Base-by-base conservation (phyloP, 2,113 vertebrate genomes). In the Sebastes fasciatus region DNA sequence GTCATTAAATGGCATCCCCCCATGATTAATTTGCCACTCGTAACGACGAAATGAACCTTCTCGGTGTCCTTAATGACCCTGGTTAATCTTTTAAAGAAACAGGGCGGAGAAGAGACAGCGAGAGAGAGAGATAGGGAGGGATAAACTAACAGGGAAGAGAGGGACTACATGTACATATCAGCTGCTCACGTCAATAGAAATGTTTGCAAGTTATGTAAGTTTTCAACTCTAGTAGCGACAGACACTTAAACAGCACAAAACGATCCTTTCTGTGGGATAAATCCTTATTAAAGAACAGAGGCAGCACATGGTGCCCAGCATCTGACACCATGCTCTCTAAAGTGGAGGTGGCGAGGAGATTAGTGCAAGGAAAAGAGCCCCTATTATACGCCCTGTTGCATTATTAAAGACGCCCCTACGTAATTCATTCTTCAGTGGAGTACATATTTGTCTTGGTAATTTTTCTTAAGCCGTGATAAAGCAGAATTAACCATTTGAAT, bases 1-100 rank as follows among this genome's bases (percentile, higher is more conserved):
- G 96, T 96, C 96, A 96, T 95, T 95, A 95, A 96, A 97, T 96
- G 94, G 95, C 96, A 95, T 94, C 94, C 96, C 95, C 82, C 91
- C 86, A 95, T 95, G 96, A 98, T 97, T 96, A 96, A 94, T 97
- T 98, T 96, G 95, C 95, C 89, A 94, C 95, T 96, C 92, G 77
- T 92, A 85, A 97, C 94, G 94, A 93, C 94, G 90, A 95, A 95
- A 96, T 95, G 91, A 92, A 95, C 94, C 92, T 95, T 96, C 93
- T 93, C 85, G 19, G 87, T 95, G 94, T 95, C 94, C 96, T 95
- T 96, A 96, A 96, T 96, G 95, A 96, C 94, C 94, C 91, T 92
- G 87, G 89, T 93, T 92, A 95, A 95, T 97, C 95, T 94, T 95
- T 93, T 90, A 94, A 97, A 96, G 96, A 96, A 97, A 94, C 83